Evolutionary conservation across 2,888 invertebrate genomes (phyloP), one percentile per base, ranked within the genome.

Genomic region (Proisotoma minuta): DNA sequence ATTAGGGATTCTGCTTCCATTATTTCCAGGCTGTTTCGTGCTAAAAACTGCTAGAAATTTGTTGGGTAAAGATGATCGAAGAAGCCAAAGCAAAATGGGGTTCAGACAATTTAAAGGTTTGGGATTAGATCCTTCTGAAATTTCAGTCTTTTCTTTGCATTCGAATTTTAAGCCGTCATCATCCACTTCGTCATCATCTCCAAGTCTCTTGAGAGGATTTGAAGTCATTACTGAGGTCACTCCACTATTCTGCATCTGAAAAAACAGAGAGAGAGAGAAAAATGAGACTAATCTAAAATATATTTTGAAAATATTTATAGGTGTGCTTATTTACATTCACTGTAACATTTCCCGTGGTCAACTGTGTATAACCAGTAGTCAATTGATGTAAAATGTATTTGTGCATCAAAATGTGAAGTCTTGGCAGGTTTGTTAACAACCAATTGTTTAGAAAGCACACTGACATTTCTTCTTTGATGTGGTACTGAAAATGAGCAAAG

Each of bases 391-490:
- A 80, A 20, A 83, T 79, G 72, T 82, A 87, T 77, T 87, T 84
- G 77, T 92, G 91, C 24, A 91, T 81, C 2, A 89, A 86, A 60
- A 87, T 81, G 47, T 91, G 82, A 47, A 91, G 80, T 48, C 90
- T 81, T 43, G 88, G 88, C 64, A 88, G 86, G 79, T 92, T 86
- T 68, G 86, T 84, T 74, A 85, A 84, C 24, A 91, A 81, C 91
- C 91, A 92, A 76, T 90, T 88, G 57, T 85, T 84, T 62, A 91
- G 86, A 76, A 84, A 91, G 63, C 86, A 86, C 23, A 85, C 80
- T 56, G 88, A 88, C 70, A 91, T 82, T 52, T 82, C 81, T 63
- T 84, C 84, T 77, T 89, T 89, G 27, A 85, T 85, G 77, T 90
- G 88, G 79, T 90, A 91, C 81, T 82, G 72, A 40, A 78, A 66